Percentiles rank a stretch among this genome's conserved stretches.
Evolutionary conservation across 35 echinoderm and acorn worm genomes (phyloP).

Genomic region (Holothuria glaberrima): DNA sequence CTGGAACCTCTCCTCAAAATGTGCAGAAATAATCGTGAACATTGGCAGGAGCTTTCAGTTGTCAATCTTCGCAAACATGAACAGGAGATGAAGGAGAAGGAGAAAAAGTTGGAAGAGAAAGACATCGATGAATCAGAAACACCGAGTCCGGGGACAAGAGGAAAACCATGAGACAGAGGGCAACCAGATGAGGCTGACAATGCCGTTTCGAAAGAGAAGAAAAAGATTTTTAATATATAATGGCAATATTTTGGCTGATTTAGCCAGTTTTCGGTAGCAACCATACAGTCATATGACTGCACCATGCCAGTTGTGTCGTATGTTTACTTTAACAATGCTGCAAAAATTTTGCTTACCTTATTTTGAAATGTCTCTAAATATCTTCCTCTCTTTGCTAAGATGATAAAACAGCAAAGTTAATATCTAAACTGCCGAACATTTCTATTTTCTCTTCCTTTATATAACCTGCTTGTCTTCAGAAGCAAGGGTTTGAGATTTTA

Average conservation of each 20-base stretch:
- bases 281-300: neutral
- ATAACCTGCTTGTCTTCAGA: no score
- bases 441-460: no score
- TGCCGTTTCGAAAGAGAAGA: neutral
- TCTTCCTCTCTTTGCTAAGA: no score
- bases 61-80: slow-evolving; percentile 70
- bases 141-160: neutral
- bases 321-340: no score
- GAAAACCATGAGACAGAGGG: slow-evolving; percentile 10
- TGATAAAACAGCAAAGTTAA: no score
- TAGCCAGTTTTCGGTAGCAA: neutral
- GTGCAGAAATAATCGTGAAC: slow-evolving; percentile 75
- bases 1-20: slow-evolving; percentile 69
- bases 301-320: neutral
- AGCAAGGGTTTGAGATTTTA: no score
- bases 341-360: no score
- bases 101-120: slow-evolving; percentile 77
- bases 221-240: slow-evolving; percentile 1
- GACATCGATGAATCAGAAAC: slow-evolving; percentile 96
- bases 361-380: no score
- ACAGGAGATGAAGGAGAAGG: slow-evolving; percentile 56
- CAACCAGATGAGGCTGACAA: no score
- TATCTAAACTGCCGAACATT: no score
- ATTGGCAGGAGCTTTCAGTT: slow-evolving; percentile 82
- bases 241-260: slow-evolving; percentile 42